Evolutionary conservation across 92 coral and sea anemone species (phyloP).

Genomic region (Palythoa caribaeorum): DNA sequence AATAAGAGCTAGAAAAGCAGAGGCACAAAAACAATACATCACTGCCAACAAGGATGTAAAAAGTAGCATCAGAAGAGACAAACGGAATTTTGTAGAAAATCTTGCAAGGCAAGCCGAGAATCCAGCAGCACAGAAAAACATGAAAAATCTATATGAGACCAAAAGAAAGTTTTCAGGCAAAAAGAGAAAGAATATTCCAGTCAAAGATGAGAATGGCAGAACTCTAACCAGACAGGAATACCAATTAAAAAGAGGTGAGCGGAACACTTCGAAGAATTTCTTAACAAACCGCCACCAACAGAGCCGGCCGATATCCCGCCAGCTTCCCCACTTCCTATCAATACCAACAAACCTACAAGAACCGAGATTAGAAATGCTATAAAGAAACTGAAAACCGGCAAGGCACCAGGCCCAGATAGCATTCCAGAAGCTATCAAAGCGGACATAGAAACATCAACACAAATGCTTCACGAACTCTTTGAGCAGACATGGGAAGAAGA

Average conservation of each 20-base stretch:
- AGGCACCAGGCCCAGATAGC: neutral
- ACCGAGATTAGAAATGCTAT: constrained; percentile 8
- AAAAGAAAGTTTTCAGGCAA: neutral
- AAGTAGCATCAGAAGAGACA: neutral
- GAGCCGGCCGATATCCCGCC: neutral
- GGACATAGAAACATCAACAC: neutral
- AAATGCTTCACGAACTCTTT: neutral
- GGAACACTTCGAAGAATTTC: neutral
- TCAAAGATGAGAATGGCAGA: neutral
- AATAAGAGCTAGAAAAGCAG: constrained; percentile 23
- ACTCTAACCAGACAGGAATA: neutral
- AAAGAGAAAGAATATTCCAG: neutral
- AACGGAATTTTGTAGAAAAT: neutral
- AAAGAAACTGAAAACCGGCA: neutral
- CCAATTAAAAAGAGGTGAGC: neutral
- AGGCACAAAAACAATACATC: constrained; percentile 23
- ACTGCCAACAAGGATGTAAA: constrained; percentile 1
- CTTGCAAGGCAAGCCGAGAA: neutral
- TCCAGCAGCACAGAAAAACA: neutral
- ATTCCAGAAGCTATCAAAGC: neutral
- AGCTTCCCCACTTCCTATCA: neutral
- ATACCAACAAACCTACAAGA: neutral
- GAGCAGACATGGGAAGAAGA: neutral
- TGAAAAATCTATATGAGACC: neutral
- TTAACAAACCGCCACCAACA: neutral